phyloP scores from a whole-genome alignment of 2,113 vertebrate genomes.

The Engystomops pustulosus region DNA sequence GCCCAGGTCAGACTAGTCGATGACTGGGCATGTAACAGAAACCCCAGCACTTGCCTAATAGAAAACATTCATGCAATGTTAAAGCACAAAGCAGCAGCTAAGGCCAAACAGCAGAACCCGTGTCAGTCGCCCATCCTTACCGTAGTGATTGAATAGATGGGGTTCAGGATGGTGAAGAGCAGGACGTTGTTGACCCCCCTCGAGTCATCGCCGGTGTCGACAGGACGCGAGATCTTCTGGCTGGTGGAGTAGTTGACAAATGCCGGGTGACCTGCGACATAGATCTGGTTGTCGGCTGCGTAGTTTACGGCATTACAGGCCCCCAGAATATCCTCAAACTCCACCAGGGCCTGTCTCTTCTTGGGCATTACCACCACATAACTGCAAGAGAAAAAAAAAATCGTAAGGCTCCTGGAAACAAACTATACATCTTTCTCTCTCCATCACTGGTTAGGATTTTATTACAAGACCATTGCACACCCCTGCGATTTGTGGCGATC shows the following conservation, averaged over 20 bases:
- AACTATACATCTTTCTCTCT: too few species aligned
- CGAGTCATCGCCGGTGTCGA: slow-evolving; percentile 86
- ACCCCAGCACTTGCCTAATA: too few species aligned
- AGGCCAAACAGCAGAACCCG: too few species aligned
- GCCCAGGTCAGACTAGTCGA: too few species aligned
- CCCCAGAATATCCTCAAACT: slow-evolving; percentile 90
- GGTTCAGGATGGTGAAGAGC: slow-evolving; percentile 92
- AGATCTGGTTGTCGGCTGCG: slow-evolving; percentile 92
- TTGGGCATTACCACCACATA: slow-evolving; percentile 98
- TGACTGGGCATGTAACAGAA: too few species aligned
- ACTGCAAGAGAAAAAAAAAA: slow-evolving; percentile 72
- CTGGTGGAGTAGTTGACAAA: slow-evolving; percentile 97
- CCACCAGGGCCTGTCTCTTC: slow-evolving; percentile 92
- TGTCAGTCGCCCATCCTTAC: slow-evolving; percentile 65
- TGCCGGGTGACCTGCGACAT: slow-evolving; percentile 89
- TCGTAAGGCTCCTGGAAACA: too few species aligned
- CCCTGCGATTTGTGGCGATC: too few species aligned
- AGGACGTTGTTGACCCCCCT: slow-evolving; percentile 91
- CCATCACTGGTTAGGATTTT: too few species aligned
- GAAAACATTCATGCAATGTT: too few species aligned
- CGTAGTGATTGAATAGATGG: slow-evolving; percentile 89
- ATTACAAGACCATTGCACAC: too few species aligned
- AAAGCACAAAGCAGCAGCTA: too few species aligned
- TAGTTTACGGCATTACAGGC: slow-evolving; percentile 92
- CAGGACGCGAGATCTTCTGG: slow-evolving; percentile 93